A percentile compares a stretch with the other conserved stretches of the same genome.
Conservation (phyloP, 1,140 invertebrate species). For the Sycophila sp. region DNA sequence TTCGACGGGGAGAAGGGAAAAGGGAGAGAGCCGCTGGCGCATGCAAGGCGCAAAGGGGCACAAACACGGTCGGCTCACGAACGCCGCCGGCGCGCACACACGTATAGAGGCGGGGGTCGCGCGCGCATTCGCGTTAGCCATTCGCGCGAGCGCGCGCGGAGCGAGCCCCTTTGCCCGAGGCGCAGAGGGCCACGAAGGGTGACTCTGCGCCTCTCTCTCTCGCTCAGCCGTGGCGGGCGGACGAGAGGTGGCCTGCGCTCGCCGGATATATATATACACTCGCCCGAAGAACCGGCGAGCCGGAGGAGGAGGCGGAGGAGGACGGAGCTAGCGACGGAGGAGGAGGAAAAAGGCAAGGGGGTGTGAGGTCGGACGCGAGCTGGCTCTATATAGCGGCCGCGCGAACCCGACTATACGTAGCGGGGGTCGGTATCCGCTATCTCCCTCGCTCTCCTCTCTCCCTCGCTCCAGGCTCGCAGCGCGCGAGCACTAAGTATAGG, state of each 20-base stretch:
- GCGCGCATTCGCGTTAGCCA: conserved; percentile 30
- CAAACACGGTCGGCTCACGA: not conserved
- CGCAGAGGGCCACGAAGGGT: conserved; percentile 30
- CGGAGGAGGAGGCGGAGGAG: conserved; percentile 13
- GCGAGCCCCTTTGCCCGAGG: conserved; percentile 28
- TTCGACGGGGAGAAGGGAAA: not conserved
- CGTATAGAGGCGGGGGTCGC: not conserved
- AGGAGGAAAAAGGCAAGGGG: conserved; percentile 48
- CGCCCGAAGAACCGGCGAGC: conserved; percentile 25
- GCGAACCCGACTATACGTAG: conserved; percentile 47
- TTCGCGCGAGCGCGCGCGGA: conserved; percentile 18
- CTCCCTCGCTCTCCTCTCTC: not conserved
- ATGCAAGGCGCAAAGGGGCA: not conserved
- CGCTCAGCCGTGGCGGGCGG: not conserved
- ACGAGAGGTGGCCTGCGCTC: conserved; percentile 25
- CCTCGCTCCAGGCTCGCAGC: conserved; percentile 48
- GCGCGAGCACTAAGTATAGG: conserved; percentile 62
- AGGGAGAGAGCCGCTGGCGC: not conserved
- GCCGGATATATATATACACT: conserved; percentile 4
- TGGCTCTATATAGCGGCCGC: conserved; percentile 41
- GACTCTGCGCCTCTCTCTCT: not conserved
- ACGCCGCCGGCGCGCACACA: not conserved
- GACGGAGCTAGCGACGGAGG: conserved; percentile 37
- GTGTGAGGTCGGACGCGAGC: conserved; percentile 39
- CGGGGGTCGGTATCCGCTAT: conserved; percentile 40